phyloP scores from a whole-genome alignment of 2,888 invertebrate species.

The Osedax fenrisi region DNA sequence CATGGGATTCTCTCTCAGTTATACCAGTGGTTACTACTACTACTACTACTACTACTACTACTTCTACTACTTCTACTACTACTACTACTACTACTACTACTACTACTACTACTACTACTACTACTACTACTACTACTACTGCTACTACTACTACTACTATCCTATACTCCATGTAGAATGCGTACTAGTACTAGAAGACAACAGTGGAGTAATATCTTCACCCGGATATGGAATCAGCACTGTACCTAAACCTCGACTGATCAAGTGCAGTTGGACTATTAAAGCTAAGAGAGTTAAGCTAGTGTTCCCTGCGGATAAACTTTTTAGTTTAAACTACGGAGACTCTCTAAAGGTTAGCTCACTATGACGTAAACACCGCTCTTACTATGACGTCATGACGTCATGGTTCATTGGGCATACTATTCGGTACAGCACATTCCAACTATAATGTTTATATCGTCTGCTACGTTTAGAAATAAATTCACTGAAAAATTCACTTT shows the following conservation, averaged over 20 bases:
- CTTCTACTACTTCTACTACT: too few species aligned
- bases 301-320: not conserved
- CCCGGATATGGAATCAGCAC: not conserved
- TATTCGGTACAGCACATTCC: too few species aligned
- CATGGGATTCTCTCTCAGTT: not conserved
- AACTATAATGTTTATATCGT: too few species aligned
- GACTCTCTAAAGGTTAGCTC: not conserved
- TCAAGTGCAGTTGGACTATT: not conserved
- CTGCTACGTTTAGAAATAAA: too few species aligned
- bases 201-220: not conserved
- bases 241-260: not conserved
- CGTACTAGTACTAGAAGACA: not conserved
- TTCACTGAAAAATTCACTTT: too few species aligned
- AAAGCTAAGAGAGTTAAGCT: not conserved
- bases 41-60: too few species aligned
- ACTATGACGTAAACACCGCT: not conserved
- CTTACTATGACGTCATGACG: not conserved
- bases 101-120: too few species aligned
- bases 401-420: too few species aligned
- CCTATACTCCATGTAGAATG: not conserved
- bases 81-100: too few species aligned
- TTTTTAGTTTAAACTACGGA: not conserved
- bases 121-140: too few species aligned
- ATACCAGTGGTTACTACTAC: not conserved
- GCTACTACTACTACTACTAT: too few species aligned